Evolutionary conservation across 2,797 vertebrate species (phyloP).

Genomic region (Characodon lateralis): DNA sequence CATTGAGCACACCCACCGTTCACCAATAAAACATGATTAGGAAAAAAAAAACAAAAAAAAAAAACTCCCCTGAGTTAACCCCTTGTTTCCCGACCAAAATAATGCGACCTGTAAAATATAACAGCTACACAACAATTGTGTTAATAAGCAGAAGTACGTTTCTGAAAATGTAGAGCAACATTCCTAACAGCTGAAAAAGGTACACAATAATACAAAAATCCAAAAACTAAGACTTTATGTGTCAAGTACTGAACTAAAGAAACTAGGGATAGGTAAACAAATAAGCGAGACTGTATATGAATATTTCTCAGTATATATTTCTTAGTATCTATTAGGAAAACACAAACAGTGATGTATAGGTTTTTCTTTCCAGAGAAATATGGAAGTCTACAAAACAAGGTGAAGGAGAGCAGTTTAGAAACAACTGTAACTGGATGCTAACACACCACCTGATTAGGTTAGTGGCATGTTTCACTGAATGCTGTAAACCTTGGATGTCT

Average conservation of each 20-base stretch:
- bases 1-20: slow-evolving; percentile 62
- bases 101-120: not conserved
- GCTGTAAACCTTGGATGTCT: not conserved
- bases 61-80: slow-evolving; percentile 64
- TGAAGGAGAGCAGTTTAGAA: not conserved
- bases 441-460: not conserved
- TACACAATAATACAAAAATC: not conserved
- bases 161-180: not conserved
- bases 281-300: not conserved
- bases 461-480: not conserved
- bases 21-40: slow-evolving; percentile 62
- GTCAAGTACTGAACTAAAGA: not conserved
- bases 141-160: not conserved
- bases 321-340: not conserved
- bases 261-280: not conserved
- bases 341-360: no score
- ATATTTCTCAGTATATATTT: not conserved
- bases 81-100: slow-evolving; percentile 46
- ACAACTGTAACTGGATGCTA: not conserved
- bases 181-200: not conserved
- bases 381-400: not conserved
- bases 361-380: no score
- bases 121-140: not conserved
- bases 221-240: not conserved
- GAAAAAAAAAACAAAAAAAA: slow-evolving; percentile 21